Conservation (phyloP, 2,797 vertebrate species). For the Gephyroberyx darwinii region DNA sequence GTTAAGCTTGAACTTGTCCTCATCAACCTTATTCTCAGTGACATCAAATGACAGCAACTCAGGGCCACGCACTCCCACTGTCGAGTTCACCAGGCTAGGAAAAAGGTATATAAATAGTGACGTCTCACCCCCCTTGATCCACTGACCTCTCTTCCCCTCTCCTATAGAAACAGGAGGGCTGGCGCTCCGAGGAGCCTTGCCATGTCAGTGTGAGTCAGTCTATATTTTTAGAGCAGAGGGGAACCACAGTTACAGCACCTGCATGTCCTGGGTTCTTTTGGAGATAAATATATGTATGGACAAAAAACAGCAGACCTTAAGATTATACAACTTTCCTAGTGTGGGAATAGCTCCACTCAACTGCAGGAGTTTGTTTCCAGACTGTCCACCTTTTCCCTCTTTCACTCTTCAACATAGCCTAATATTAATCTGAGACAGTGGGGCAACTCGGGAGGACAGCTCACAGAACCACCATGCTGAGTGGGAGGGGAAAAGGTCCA, state of each 20-base stretch:
- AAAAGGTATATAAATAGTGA: constrained; percentile 70
- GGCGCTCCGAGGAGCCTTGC: constrained; percentile 31
- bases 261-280: constrained; percentile 49
- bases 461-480: neutral
- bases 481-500: constrained; percentile 1
- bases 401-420: constrained; percentile 15
- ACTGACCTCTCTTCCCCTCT: constrained; percentile 55
- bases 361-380: neutral
- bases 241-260: constrained; percentile 42
- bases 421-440: constrained; percentile 35
- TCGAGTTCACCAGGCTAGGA: constrained; percentile 62
- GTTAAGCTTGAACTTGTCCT: constrained; percentile 57
- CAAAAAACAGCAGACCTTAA: constrained; percentile 4
- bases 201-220: constrained; percentile 35
- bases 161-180: constrained; percentile 49
- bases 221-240: constrained; percentile 56
- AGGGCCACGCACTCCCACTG: constrained; percentile 36
- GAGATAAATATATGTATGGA: constrained; percentile 22
- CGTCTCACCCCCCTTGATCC: constrained; percentile 8
- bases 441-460: constrained; percentile 4
- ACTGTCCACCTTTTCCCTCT: neutral
- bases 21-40: constrained; percentile 9
- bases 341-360: neutral
- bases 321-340: neutral
- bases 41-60: constrained; percentile 23